phyloP scores from a whole-genome alignment of 2,797 vertebrate genomes.

The Scleropages formosus region DNA sequence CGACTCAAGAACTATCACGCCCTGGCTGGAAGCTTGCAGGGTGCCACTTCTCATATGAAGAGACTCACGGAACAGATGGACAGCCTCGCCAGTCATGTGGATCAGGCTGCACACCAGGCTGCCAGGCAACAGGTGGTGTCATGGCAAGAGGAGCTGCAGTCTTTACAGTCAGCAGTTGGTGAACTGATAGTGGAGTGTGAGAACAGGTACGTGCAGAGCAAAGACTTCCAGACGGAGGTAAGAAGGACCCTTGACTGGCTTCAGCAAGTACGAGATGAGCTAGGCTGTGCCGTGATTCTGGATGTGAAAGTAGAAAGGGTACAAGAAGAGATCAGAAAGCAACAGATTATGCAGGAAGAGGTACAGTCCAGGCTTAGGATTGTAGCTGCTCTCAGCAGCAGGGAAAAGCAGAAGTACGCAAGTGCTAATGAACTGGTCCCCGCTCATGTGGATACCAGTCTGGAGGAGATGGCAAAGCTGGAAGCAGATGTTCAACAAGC shows the following conservation, averaged over 20 bases:
- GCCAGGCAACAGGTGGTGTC: constrained; percentile 74
- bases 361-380: constrained; percentile 91
- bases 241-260: constrained; percentile 86
- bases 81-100: constrained; percentile 77
- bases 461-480: constrained; percentile 83
- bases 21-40: constrained; percentile 85
- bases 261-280: constrained; percentile 79
- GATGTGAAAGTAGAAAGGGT: constrained; percentile 84
- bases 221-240: constrained; percentile 94
- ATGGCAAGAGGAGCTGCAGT: constrained; percentile 87
- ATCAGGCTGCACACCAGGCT: constrained; percentile 72
- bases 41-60: constrained; percentile 80
- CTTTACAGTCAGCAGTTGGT: constrained; percentile 76
- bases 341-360: constrained; percentile 95
- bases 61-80: constrained; percentile 84
- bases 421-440: constrained; percentile 89
- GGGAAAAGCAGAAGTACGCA: constrained; percentile 83
- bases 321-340: constrained; percentile 93
- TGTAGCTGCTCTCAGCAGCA: constrained; percentile 84
- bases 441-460: constrained; percentile 76
- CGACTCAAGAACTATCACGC: constrained; percentile 90
- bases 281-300: constrained; percentile 74
- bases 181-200: constrained; percentile 87
- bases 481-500: constrained; percentile 84
- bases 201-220: constrained; percentile 87